Conservation (phyloP, 92 coral and sea anemone genomes). For the Pocillopora meandrina region DNA sequence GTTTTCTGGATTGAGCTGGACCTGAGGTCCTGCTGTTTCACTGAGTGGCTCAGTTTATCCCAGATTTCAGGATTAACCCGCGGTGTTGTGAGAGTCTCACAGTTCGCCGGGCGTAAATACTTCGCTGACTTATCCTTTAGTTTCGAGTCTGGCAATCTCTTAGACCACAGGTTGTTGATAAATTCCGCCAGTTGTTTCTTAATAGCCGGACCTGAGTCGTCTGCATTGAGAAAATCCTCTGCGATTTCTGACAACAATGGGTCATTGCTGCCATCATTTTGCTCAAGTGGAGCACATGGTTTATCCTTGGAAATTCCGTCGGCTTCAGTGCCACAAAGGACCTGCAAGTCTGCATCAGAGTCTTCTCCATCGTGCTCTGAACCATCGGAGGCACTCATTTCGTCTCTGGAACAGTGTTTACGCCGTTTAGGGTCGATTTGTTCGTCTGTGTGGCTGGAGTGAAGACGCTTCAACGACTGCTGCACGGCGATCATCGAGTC, state of each 20-base stretch:
- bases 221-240: conserved; percentile 9
- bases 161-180: conserved; percentile 33
- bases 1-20: no score
- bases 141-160: conserved; percentile 15
- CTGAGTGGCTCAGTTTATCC: no score
- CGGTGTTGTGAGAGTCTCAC: not conserved
- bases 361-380: conserved; percentile 26
- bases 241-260: conserved; percentile 9
- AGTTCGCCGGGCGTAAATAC: conserved; percentile 55
- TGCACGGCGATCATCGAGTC: conserved; percentile 6
- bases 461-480: conserved; percentile 16
- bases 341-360: conserved; percentile 21
- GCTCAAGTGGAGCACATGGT: conserved; percentile 10
- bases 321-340: conserved; percentile 24
- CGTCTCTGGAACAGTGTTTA: conserved; percentile 7
- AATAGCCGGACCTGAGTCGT: not conserved
- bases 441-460: conserved; percentile 17
- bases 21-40: no score
- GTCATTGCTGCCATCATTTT: conserved; percentile 1
- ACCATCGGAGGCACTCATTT: conserved; percentile 26
- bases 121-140: conserved; percentile 29
- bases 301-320: no score
- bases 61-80: no score
- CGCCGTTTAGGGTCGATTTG: conserved; percentile 23
- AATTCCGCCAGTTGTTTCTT: conserved; percentile 49